phyloP scores from a whole-genome alignment of 1,140 invertebrate species.

The Drosophila ironensis region DNA sequence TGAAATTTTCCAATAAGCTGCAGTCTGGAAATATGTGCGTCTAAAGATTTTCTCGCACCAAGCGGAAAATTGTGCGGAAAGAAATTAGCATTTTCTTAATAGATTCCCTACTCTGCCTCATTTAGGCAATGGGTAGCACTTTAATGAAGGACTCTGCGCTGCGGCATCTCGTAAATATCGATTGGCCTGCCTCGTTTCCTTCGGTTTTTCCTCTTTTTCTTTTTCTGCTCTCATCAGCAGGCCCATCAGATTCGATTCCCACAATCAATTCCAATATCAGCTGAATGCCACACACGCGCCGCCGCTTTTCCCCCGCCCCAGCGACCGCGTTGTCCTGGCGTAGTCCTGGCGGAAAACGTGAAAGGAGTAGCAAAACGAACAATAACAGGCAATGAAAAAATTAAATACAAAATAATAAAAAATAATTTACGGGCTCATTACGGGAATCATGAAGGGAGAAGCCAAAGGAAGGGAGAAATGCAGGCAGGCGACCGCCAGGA shows the following conservation, averaged over 20 bases:
- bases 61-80: slow-evolving; percentile 58
- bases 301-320: slow-evolving; percentile 1
- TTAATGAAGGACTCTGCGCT: not conserved
- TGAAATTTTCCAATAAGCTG: slow-evolving; percentile 74
- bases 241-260: slow-evolving; percentile 42
- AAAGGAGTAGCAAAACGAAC: slow-evolving; percentile 35
- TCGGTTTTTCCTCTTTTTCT: too few relatives aligned
- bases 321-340: too few relatives aligned
- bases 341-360: slow-evolving; percentile 7
- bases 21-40: slow-evolving; percentile 39
- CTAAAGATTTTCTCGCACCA: slow-evolving; percentile 12
- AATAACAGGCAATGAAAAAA: slow-evolving; percentile 65
- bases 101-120: slow-evolving; percentile 10
- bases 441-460: slow-evolving; percentile 33
- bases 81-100: slow-evolving; percentile 69
- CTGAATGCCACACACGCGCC: slow-evolving; percentile 60
- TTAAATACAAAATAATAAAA: slow-evolving; percentile 80
- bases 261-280: slow-evolving; percentile 64
- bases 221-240: too few relatives aligned
- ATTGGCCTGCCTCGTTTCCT: not conserved
- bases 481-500: slow-evolving; percentile 49
- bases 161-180: slow-evolving; percentile 7
- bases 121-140: slow-evolving; percentile 2
- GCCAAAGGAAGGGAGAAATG: not conserved
- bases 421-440: slow-evolving; percentile 79